Base-by-base conservation (phyloP, 2,797 vertebrate species). In the Trachops cirrhosus region DNA sequence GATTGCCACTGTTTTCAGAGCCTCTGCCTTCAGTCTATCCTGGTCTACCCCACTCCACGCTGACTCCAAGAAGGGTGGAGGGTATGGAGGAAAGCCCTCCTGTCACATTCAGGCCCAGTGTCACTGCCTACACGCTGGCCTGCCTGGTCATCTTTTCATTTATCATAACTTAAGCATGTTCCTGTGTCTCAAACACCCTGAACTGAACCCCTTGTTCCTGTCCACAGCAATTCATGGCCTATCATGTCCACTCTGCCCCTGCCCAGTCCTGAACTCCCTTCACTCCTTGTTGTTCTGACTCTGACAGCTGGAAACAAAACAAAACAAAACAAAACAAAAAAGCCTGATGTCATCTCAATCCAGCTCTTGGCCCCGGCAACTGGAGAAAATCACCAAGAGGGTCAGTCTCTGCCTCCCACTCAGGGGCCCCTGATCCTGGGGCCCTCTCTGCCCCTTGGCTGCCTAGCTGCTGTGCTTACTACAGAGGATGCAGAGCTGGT, bases 381-480 rank as follows among this genome's bases (percentile, higher is more conserved):
- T 59, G 18, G 34, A 86, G 44, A 64, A 75, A 93, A 54, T 14
- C 22, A 18, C 41, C 29, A 0, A 12, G 22, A 0, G 3, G 9
- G 48, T n/a, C 84, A 41, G 39, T 46, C 67, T 77, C 74, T 11
- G 16, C 6, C 2, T 3, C 24, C 19, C 15, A 32, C 46, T 29
- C 70, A 11, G 59, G 39, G 15, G 7, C 41, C 46, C n/a, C 57
- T 16, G 24, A 26, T 12, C 50, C 41, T 32, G 0, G 2, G 3
- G 4, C 10, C 54, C 34, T 64, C 67, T 22, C 24, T 0, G 4
- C 26, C 68, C 74, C 9, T 34, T 0, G 0, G 22, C 6, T 1
- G 59, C 70, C 70, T 2, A 24, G 32, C 5, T 7, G 5, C 46
- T 18, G 6, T 41, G 74, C 37, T 8, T 32, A 10, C 52, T 12